phyloP scores from a whole-genome alignment of 2,113 vertebrate species.

The Tapirus terrestris region DNA sequence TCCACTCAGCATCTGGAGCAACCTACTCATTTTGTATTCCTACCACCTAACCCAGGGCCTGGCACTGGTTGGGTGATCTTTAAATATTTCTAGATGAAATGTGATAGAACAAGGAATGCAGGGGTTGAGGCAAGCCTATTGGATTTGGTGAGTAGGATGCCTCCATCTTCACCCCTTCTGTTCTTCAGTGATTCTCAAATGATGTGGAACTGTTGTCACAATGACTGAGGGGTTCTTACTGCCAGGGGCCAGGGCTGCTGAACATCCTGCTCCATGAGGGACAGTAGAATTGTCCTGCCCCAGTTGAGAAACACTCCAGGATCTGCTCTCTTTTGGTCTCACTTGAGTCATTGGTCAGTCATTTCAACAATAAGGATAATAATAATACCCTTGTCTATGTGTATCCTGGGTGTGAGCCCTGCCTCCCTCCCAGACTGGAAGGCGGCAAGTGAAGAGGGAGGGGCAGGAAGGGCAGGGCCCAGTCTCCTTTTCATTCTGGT shows the following conservation, averaged over 20 bases:
- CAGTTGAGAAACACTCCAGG: not conserved
- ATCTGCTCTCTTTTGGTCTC: not conserved
- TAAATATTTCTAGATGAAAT: not conserved
- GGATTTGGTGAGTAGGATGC: not conserved
- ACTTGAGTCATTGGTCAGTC: slow-evolving; percentile 21
- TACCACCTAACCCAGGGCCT: not conserved
- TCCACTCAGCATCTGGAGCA: not conserved
- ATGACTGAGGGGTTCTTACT: not conserved
- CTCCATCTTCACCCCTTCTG: not conserved
- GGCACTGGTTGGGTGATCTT: not conserved
- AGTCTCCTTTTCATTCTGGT: not conserved
- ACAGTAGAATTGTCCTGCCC: not conserved
- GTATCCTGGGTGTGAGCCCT: not conserved
- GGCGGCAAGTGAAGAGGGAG: not conserved
- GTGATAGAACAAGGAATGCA: not conserved
- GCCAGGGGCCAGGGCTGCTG: not conserved
- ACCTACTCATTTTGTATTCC: not conserved
- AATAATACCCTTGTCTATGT: not conserved
- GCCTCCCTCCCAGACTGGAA: not conserved
- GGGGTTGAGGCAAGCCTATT: not conserved
- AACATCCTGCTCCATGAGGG: not conserved
- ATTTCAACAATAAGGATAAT: not conserved
- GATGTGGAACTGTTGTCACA: too few species aligned
- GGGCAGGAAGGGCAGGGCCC: not conserved
- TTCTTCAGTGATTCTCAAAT: not conserved